Evolutionary conservation across 2,113 vertebrate genomes (phyloP).

Genomic region (Isichthys henryi): DNA sequence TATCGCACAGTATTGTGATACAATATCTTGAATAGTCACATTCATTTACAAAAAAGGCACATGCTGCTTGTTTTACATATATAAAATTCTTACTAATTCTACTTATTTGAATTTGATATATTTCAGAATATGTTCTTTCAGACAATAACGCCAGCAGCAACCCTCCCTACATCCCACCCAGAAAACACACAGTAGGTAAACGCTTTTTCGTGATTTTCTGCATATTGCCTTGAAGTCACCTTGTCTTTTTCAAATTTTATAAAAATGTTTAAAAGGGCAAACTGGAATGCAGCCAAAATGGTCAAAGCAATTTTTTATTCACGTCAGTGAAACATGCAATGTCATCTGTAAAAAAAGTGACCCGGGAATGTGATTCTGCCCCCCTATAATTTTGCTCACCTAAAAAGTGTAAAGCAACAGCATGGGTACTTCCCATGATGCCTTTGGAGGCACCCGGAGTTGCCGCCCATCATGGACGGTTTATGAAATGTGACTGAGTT

Average conservation of each 20-base stretch:
- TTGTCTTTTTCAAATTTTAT: not conserved
- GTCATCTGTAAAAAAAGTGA: not conserved
- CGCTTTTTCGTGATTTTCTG: not conserved
- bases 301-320: not conserved
- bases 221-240: not conserved
- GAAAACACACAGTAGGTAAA: not conserved
- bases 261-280: not conserved
- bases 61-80: no score
- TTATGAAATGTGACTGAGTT: not conserved
- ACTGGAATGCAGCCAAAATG: not conserved
- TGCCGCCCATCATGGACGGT: not conserved
- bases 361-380: not conserved
- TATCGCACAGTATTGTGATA: no score
- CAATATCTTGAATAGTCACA: no score
- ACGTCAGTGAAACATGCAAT: not conserved
- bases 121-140: not conserved
- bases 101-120: not conserved
- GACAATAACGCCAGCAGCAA: not conserved
- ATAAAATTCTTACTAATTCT: not conserved
- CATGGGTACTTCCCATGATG: not conserved
- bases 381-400: not conserved
- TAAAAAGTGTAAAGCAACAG: not conserved
- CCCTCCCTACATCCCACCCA: not conserved
- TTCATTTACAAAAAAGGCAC: no score
- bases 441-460: not conserved